Evolutionary conservation across 30 jellyfish, hydroid and myxozoan species (phyloP).

Genomic region (Pelagia noctiluca): DNA sequence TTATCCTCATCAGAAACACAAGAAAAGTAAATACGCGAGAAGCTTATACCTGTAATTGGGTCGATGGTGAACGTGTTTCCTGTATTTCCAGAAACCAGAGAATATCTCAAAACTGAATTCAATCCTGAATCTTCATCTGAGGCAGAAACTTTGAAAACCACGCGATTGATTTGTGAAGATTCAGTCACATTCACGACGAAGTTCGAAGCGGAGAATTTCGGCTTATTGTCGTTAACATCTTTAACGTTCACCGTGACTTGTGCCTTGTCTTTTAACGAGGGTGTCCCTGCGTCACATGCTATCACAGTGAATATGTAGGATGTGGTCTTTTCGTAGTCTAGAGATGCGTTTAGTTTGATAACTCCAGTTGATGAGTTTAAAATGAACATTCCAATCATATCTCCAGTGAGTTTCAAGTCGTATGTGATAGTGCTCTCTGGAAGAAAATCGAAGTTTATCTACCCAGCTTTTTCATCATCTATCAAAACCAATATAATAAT

Average conservation of each 20-base stretch:
- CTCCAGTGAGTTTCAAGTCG: slow-evolving; percentile 27
- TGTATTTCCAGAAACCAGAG: slow-evolving; percentile 69
- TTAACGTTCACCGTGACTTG: slow-evolving; percentile 68
- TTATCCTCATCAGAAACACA: too few species aligned
- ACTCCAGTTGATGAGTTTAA: slow-evolving; percentile 70
- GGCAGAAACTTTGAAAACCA: slow-evolving; percentile 75
- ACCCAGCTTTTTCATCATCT: too few species aligned
- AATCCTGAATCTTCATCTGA: slow-evolving; percentile 70
- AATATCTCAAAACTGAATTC: slow-evolving; percentile 76
- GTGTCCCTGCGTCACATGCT: slow-evolving; percentile 83
- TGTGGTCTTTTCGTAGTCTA: slow-evolving; percentile 71
- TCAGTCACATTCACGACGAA: slow-evolving; percentile 61
- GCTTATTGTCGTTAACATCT: slow-evolving; percentile 90
- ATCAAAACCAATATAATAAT: too few species aligned
- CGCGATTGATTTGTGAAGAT: slow-evolving; percentile 60
- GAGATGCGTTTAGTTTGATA: slow-evolving; percentile 53
- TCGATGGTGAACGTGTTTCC: slow-evolving; percentile 76
- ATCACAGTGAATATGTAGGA: slow-evolving; percentile 68
- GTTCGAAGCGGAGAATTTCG: slow-evolving; percentile 50
- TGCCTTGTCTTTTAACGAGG: slow-evolving; percentile 71
- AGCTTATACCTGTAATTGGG: slow-evolving; percentile 89
- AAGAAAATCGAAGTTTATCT: not conserved
- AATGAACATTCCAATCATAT: slow-evolving; percentile 36
- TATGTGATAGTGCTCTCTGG: slow-evolving; percentile 53
- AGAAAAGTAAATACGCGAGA: too few species aligned